Base-by-base conservation (phyloP, 2,888 invertebrate genomes). In the Dicycla oo region DNA sequence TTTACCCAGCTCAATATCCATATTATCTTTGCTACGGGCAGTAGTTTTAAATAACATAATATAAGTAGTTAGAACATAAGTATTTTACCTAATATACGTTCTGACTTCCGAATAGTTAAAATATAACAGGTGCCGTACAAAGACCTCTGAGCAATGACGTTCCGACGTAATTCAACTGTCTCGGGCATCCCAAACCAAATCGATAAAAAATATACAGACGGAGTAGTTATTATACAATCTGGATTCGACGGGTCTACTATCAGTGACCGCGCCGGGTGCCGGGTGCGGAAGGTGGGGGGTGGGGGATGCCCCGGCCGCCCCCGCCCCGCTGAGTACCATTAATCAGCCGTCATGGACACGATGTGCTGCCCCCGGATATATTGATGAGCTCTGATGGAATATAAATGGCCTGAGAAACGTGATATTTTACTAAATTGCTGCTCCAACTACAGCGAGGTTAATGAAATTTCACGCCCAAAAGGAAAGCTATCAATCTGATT, bases 261-360 rank as follows among this genome's bases (percentile, higher is more conserved):
- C 73, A 78, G 67, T 47, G 61, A 30, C 49, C 47, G 62, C 26
- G 64, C 20, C 49, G 56, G 51, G 58, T n/a, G n/a, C n/a, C n/a
- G n/a, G n/a, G n/a, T n/a, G n/a, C n/a, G n/a, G n/a, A n/a, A n/a
- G 57, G 7, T 2, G 64, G 56, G 73, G 45, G 13, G 23, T 0
- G 26, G 38, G 45, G 18, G 34, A 3, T 6, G 64, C 20, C 71
- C 53, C 71, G 63, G 74, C 82, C 81, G 73, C 72, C 75, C 79
- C 79, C 78, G 49, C 72, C 54, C 80, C 81, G 75, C 77, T 81
- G 79, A 79, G 79, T 77, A 80, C 83, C 88, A 88, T 89, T 88
- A 88, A 86, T 88, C 88, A 84, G 84, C 75, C 86, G 87, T 84
- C 88, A 81, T 69, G 67, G 78, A 73, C 86, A 82, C 82, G 82